Percentiles rank a stretch among this genome's conserved stretches.
phyloP scores from a whole-genome alignment of 2,113 vertebrate species.

The Oryzias javanicus region DNA sequence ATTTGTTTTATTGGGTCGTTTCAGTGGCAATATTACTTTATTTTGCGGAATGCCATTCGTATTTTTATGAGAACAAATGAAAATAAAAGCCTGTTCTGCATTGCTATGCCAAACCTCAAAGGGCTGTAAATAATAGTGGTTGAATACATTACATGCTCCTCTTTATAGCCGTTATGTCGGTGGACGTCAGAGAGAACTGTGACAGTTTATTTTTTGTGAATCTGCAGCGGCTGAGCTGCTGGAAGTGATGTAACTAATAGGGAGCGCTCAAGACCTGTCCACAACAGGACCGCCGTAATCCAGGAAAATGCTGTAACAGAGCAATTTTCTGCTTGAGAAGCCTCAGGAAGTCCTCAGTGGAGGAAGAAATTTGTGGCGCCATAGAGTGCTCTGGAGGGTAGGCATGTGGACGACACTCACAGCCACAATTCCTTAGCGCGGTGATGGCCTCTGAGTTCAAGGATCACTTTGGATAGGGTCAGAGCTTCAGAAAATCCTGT shows the following conservation, averaged over 20 bases:
- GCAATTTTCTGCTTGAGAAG: slow-evolving; percentile 82
- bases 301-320: slow-evolving; percentile 81
- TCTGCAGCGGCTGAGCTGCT: slow-evolving; percentile 49
- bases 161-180: slow-evolving; percentile 42
- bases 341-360: slow-evolving; percentile 76
- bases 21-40: slow-evolving; percentile 1
- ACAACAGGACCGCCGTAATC: slow-evolving; percentile 80
- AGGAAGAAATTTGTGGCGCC: slow-evolving; percentile 78
- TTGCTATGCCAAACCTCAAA: slow-evolving; percentile 32
- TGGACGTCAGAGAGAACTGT: slow-evolving; percentile 66
- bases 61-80: slow-evolving; percentile 11
- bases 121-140: slow-evolving; percentile 34
- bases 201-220: slow-evolving; percentile 58
- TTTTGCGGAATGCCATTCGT: not conserved
- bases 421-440: slow-evolving; percentile 69
- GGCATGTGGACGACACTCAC: slow-evolving; percentile 76
- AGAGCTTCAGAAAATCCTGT: slow-evolving; percentile 54
- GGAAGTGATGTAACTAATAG: slow-evolving; percentile 72
- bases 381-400: slow-evolving; percentile 76
- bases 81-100: slow-evolving; percentile 37
- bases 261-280: slow-evolving; percentile 73
- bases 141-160: slow-evolving; percentile 20
- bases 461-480: slow-evolving; percentile 71
- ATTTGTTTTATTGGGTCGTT: slow-evolving; percentile 1
- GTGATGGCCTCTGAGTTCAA: slow-evolving; percentile 75